A percentile compares a stretch with the other conserved stretches of the same genome.
Evolutionary conservation across 2,888 invertebrate species (phyloP).

Genomic region (Lucinisca nassula): DNA sequence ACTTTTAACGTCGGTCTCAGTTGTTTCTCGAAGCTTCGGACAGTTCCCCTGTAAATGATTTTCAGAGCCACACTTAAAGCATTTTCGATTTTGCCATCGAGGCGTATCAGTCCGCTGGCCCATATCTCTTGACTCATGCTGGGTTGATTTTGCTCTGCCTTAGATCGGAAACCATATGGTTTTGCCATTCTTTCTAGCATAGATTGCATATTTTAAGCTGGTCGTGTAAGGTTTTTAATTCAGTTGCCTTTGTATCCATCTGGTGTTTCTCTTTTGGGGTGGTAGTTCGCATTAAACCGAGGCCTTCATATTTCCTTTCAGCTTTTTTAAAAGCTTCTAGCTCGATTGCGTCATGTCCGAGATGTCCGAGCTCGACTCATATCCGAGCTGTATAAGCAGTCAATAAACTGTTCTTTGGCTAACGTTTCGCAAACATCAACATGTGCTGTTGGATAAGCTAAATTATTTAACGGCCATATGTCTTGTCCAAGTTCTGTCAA

Average conservation of each 20-base stretch:
- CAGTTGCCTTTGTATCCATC: neutral
- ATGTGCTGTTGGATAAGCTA: neutral
- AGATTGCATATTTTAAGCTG: neutral
- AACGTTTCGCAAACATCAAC: neutral
- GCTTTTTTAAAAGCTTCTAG: too few species aligned
- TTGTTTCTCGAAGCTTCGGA: too few species aligned
- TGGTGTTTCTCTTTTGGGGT: neutral
- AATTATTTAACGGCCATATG: neutral
- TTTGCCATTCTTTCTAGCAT: neutral
- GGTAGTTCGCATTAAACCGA: too few species aligned
- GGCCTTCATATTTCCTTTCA: too few species aligned
- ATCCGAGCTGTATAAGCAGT: neutral
- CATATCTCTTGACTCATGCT: neutral
- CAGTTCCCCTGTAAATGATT: neutral
- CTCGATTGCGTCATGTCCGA: too few species aligned
- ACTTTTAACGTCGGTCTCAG: neutral
- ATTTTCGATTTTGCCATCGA: neutral
- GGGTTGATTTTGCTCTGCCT: neutral
- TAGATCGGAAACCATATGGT: neutral
- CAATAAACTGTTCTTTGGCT: neutral
- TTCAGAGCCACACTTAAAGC: neutral
- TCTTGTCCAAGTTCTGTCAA: slow-evolving; percentile 1
- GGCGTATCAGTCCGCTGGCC: neutral
- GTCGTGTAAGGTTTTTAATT: neutral
- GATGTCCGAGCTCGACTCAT: neutral